Evolutionary conservation across 1,140 invertebrate genomes (phyloP).

Genomic region (Adoxophyes honmai): DNA sequence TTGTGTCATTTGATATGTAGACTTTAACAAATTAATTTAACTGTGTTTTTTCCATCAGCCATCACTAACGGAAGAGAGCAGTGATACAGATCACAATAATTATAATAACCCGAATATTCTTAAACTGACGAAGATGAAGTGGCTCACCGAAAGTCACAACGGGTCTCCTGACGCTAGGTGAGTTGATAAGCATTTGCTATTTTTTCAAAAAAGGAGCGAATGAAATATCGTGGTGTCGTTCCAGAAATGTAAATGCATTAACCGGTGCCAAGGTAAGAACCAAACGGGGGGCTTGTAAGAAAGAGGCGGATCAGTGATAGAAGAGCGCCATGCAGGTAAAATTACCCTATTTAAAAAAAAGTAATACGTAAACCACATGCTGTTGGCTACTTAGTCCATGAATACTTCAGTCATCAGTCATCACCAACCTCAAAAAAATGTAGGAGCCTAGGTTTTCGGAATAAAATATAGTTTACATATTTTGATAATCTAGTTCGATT

Average conservation of each 20-base stretch:
- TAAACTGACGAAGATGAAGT: conserved; percentile 65
- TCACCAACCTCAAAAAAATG: too few species aligned
- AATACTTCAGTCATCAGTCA: too few species aligned
- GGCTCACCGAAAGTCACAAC: conserved; percentile 51
- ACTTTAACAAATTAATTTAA: too few species aligned
- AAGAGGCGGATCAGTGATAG: conserved; percentile 3
- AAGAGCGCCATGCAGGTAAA: conserved; percentile 17
- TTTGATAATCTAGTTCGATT: too few species aligned
- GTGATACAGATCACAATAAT: background rate
- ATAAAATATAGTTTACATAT: too few species aligned
- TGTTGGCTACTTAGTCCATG: too few species aligned
- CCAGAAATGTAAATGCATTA: conserved; percentile 57
- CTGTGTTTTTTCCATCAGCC: too few species aligned
- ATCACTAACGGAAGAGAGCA: conserved; percentile 24
- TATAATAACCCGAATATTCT: conserved; percentile 47
- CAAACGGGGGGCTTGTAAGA: conserved; percentile 21
- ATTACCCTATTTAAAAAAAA: too few species aligned
- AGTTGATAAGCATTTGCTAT: conserved; percentile 15
- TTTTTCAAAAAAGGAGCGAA: background rate
- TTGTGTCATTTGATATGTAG: too few species aligned
- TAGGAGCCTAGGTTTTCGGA: too few species aligned
- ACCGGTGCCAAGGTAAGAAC: conserved; percentile 48
- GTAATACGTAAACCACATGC: too few species aligned
- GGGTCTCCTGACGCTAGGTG: conserved; percentile 55
- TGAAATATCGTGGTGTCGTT: conserved; percentile 36